Percentiles rank a stretch among this genome's conserved stretches.
phyloP scores from a whole-genome alignment of 2,113 vertebrate species.

The Melanostigma gelatinosum region DNA sequence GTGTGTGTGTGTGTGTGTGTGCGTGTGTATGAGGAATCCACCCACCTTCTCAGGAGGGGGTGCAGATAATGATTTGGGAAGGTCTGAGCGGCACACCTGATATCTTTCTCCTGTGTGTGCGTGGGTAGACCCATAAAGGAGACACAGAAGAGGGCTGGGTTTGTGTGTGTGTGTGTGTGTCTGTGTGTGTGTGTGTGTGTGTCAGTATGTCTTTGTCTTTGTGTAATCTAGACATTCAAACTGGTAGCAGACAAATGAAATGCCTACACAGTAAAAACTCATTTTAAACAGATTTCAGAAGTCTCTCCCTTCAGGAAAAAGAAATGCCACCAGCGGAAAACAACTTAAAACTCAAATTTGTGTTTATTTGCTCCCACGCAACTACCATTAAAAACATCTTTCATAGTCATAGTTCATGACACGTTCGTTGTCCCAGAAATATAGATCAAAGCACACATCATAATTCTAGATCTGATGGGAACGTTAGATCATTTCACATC shows the following conservation, averaged over 20 bases:
- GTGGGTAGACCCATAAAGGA: constrained; percentile 74
- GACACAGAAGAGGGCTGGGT: constrained; percentile 37
- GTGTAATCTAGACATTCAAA: constrained; percentile 18
- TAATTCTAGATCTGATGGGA: not conserved
- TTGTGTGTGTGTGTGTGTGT: constrained; percentile 1
- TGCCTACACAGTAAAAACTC: constrained; percentile 4
- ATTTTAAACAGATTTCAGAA: not conserved
- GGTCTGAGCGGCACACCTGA: constrained; percentile 71
- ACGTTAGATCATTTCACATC: not conserved
- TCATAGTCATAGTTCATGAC: constrained; percentile 16
- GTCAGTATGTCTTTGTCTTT: not conserved
- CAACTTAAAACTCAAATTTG: constrained; percentile 2
- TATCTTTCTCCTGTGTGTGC: constrained; percentile 68
- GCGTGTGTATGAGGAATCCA: constrained; percentile 63
- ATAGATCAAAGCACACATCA: not conserved
- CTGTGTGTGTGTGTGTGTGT: not conserved
- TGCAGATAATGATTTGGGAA: constrained; percentile 82
- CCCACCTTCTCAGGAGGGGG: constrained; percentile 80
- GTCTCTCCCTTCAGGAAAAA: constrained; percentile 5
- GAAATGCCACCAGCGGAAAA: not conserved
- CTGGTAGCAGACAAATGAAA: constrained; percentile 21
- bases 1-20: constrained; percentile 46
- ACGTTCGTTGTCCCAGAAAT: not conserved
- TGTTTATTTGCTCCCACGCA: constrained; percentile 32
- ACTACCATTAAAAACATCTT: not conserved